Percentiles rank a stretch among this genome's conserved stretches.
These are phyloP conservation scores for Melolontha melolontha DNA, from an alignment of 2,888 invertebrate species.

Conservation along the genomic window DNA sequence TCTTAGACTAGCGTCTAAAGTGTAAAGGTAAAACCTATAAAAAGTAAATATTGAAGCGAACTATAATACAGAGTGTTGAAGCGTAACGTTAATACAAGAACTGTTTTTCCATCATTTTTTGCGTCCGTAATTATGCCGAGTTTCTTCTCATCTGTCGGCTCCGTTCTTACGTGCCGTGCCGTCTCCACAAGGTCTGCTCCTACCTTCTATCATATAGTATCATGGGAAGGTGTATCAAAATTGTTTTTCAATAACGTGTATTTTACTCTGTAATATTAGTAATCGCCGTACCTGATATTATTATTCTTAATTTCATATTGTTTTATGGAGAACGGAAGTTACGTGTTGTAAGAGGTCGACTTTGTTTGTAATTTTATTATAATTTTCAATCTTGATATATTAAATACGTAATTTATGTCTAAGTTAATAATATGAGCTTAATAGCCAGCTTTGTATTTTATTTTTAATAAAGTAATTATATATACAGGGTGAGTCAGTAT, in stretches of 20 bases:
- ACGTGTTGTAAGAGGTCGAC: constrained; percentile 32
- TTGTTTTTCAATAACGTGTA: constrained; percentile 51
- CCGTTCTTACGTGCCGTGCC: constrained; percentile 37
- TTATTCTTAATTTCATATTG: constrained; percentile 45
- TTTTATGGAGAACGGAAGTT: constrained; percentile 44
- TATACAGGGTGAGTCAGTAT: no score
- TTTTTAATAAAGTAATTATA: no score
- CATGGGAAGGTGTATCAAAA: constrained; percentile 52
- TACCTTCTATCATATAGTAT: constrained; percentile 42
- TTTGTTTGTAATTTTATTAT: constrained; percentile 14
- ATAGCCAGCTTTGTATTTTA: no score
- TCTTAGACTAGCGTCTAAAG: not conserved
- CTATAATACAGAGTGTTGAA: constrained; percentile 54
- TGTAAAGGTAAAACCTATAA: constrained; percentile 14
- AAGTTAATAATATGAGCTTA: no score
- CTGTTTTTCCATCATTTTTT: constrained; percentile 48
- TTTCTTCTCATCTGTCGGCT: constrained; percentile 37
- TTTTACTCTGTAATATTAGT: constrained; percentile 43
- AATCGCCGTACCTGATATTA: constrained; percentile 42
- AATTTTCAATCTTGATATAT: no score
- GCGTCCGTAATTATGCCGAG: constrained; percentile 48
- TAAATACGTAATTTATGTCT: no score
- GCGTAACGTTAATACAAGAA: constrained; percentile 54
- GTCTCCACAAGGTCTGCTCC: constrained; percentile 18
- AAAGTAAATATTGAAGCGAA: constrained; percentile 49